Conservation (phyloP, 2,888 invertebrate genomes). For the Achlya flavicornis region DNA sequence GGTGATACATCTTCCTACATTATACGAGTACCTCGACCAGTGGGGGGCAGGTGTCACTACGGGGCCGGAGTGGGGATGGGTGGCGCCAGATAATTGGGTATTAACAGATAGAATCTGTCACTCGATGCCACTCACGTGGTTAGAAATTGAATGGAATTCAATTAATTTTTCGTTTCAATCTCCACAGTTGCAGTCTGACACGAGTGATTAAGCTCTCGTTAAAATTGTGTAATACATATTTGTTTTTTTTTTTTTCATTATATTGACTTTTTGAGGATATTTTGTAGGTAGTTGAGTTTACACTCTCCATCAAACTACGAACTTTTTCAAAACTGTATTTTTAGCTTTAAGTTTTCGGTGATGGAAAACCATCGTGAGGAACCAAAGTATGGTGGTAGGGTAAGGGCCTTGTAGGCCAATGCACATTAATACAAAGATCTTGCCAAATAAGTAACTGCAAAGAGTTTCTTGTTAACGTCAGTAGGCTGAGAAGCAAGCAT, state of each 20-base stretch:
- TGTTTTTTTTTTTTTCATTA: background rate
- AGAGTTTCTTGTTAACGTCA: no score
- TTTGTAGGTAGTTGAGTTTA: background rate
- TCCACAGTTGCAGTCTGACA: slow-evolving; percentile 41
- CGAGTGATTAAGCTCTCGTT: background rate
- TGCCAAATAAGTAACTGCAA: no score
- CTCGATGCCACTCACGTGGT: slow-evolving; percentile 52
- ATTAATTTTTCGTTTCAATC: slow-evolving; percentile 69
- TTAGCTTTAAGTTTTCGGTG: no score
- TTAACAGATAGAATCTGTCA: slow-evolving; percentile 71
- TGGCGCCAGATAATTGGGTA: slow-evolving; percentile 63
- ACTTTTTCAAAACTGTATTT: no score
- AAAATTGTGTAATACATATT: slow-evolving; percentile 6
- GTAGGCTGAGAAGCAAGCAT: no score
- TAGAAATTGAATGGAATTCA: slow-evolving; percentile 69
- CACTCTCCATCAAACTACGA: no score
- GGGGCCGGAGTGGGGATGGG: slow-evolving; percentile 31
- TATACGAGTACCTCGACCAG: slow-evolving; percentile 7
- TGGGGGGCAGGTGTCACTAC: slow-evolving; percentile 22
- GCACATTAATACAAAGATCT: no score
- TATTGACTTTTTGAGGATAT: background rate
- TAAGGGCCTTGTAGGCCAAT: no score
- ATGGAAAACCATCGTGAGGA: no score
- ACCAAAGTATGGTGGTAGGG: no score
- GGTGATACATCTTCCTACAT: slow-evolving; percentile 6